Conservation (phyloP, 2,888 invertebrate species). For the Morpho deidamia region DNA sequence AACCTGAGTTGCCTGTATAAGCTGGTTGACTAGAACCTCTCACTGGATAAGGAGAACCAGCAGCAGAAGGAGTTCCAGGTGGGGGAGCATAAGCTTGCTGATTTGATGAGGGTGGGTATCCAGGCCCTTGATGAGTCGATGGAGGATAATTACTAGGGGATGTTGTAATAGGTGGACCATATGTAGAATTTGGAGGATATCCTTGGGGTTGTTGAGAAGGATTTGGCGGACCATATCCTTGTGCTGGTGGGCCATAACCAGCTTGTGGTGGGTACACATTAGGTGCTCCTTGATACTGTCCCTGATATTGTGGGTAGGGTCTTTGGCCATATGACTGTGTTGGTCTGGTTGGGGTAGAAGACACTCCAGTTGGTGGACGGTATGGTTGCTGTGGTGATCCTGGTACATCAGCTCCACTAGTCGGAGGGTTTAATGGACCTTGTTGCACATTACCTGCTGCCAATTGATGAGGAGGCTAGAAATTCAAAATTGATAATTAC, state of each 20-base stretch:
- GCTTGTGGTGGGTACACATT: constrained; percentile 82
- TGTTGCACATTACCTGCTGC: constrained; percentile 71
- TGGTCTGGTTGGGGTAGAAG: constrained; percentile 77
- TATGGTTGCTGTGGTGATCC: constrained; percentile 68
- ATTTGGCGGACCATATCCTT: constrained; percentile 82
- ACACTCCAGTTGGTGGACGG: constrained; percentile 70
- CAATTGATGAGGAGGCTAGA: constrained; percentile 79
- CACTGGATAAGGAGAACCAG: constrained; percentile 66
- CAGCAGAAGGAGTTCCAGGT: constrained; percentile 62
- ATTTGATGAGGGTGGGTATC: constrained; percentile 63
- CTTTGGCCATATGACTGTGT: constrained; percentile 84
- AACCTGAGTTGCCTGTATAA: constrained; percentile 67
- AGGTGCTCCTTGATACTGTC: constrained; percentile 76
- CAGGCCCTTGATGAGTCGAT: constrained; percentile 65
- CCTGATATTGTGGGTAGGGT: constrained; percentile 82
- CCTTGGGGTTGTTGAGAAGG: constrained; percentile 80
- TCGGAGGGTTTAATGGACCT: constrained; percentile 54
- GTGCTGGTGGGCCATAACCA: constrained; percentile 82
- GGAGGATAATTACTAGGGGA: constrained; percentile 78
- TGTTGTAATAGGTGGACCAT: constrained; percentile 81
- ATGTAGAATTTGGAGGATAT: constrained; percentile 81
- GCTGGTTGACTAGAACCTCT: constrained; percentile 62
- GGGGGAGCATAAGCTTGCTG: constrained; percentile 73
- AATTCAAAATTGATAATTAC: not conserved
- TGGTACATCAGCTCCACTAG: constrained; percentile 55